Conservation (phyloP, 2,797 vertebrate species). For the Pampus argenteus region DNA sequence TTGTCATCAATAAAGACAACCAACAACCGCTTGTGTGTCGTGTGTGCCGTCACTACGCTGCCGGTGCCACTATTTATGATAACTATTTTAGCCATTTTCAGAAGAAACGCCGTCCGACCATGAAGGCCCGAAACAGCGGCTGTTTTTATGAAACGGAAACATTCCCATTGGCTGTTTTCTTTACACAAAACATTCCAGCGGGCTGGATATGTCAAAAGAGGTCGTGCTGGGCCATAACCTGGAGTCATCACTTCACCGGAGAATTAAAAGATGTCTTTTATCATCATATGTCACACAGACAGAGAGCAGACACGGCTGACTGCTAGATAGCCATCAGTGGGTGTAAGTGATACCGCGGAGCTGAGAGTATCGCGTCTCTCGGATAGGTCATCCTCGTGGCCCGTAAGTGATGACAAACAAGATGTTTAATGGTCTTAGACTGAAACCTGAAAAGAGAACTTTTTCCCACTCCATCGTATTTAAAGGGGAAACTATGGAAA, state of each 20-base stretch:
- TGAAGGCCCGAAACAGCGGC: slow-evolving; percentile 6
- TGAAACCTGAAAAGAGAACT: slow-evolving; percentile 15
- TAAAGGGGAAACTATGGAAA: slow-evolving; percentile 23
- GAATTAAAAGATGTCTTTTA: slow-evolving; percentile 65
- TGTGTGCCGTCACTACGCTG: slow-evolving; percentile 1
- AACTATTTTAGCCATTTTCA: slow-evolving; percentile 4
- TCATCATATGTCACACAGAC: slow-evolving; percentile 56
- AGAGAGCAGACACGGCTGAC: slow-evolving; percentile 63
- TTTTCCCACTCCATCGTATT: background rate
- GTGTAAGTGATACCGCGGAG: slow-evolving; percentile 72
- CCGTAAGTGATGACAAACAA: slow-evolving; percentile 68
- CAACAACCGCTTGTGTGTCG: background rate
- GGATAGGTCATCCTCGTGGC: slow-evolving; percentile 60
- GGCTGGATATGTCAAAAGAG: slow-evolving; percentile 17
- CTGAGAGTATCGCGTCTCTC: slow-evolving; percentile 45
- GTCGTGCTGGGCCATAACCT: slow-evolving; percentile 27
- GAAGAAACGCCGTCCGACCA: too few species aligned
- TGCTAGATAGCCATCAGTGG: slow-evolving; percentile 69
- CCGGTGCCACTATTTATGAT: slow-evolving; percentile 33
- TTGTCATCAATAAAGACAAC: background rate
- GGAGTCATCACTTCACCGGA: slow-evolving; percentile 58
- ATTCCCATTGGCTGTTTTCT: slow-evolving; percentile 21
- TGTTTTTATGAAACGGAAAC: slow-evolving; percentile 43
- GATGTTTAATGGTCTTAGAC: slow-evolving; percentile 43
- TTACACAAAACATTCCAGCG: slow-evolving; percentile 43